Base-by-base conservation (phyloP, 2,113 vertebrate species). In the Drymodes brunneopygia region DNA sequence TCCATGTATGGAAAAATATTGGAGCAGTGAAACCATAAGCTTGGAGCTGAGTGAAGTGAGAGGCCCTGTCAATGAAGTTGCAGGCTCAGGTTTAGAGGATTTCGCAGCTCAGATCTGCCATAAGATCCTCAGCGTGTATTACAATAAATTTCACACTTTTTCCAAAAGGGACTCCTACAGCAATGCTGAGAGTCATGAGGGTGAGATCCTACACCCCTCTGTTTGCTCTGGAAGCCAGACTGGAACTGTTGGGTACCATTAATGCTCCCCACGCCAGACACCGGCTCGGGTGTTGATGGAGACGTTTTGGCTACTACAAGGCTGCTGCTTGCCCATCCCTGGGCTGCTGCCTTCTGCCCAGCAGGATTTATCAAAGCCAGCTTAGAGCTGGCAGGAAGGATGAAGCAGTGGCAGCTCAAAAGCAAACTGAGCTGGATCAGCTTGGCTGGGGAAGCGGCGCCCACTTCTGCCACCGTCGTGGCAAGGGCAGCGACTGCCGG, bases 1-100 rank as follows among this genome's bases (percentile, higher is more conserved):
- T 98, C 98, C 98, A 97, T 98, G 97, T 98, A 98, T 97, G 97
- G 98, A 98, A 98, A 97, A 97, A 96, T 96, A 94, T 54, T 79
- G 95, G 94, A 92, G 95, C 96, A 95, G 85, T 95, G 95, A 98
- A 98, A 98, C 97, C 97, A 97, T 97, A 97, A 97, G 95, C 97
- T 95, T 82, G 97, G 97, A 96, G 87, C 96, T 92, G 81, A 96
- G 96, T 94, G 95, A 97, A 97, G 95, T 61, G 90, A 95, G 95
- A 94, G 92, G 87, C 86, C 82, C 90, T 79, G 74, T 94, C 96
- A 96, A 95, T 82, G 93, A 83, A 95, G 79, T 1, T 10, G 67
- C 24, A 5, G 84, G 80, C 95, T 94, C 95, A 95, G 81, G 90
- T 95, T 95, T 94, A 96, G 88, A 95, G 77, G 74, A 47, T 86